These are phyloP conservation scores for Acrossocheilus fasciatus DNA, from an alignment of 2,797 vertebrate species.

Conservation along the genomic window DNA sequence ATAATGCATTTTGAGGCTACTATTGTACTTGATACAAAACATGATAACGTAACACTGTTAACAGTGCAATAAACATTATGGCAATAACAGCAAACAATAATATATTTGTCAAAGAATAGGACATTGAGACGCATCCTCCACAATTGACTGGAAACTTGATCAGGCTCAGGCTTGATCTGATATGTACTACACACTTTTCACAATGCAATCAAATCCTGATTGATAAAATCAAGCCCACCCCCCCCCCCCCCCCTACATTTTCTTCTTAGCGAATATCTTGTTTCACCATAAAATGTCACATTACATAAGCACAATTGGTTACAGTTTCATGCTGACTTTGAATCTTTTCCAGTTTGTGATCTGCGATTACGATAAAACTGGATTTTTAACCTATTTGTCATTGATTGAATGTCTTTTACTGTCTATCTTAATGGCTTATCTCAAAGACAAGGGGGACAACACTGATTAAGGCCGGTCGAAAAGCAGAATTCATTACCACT, in stretches of 20 bases:
- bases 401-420: constrained; percentile 35
- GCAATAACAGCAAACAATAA: not conserved
- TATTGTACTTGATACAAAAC: constrained; percentile 14
- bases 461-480: constrained; percentile 38
- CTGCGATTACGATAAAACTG: not conserved
- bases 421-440: constrained; percentile 25
- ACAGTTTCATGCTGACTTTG: not conserved
- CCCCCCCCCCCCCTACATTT: not conserved
- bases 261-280: not conserved
- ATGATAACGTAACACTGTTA: not conserved
- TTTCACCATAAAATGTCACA: not conserved
- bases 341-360: constrained; percentile 10
- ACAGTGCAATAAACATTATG: not conserved
- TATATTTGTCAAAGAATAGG: not conserved
- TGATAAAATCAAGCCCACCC: not conserved
- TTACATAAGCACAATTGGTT: not conserved
- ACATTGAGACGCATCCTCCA: not conserved
- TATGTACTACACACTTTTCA: not conserved
- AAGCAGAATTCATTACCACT: constrained; percentile 38
- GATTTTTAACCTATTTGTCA: constrained; percentile 7
- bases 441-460: constrained; percentile 24
- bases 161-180: not conserved
- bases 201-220: not conserved
- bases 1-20: not conserved
- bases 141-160: not conserved